A percentile compares a stretch with the other conserved stretches of the same genome.
Conservation (phyloP, 2,113 vertebrate species). For the Mormoops blainvillei region DNA sequence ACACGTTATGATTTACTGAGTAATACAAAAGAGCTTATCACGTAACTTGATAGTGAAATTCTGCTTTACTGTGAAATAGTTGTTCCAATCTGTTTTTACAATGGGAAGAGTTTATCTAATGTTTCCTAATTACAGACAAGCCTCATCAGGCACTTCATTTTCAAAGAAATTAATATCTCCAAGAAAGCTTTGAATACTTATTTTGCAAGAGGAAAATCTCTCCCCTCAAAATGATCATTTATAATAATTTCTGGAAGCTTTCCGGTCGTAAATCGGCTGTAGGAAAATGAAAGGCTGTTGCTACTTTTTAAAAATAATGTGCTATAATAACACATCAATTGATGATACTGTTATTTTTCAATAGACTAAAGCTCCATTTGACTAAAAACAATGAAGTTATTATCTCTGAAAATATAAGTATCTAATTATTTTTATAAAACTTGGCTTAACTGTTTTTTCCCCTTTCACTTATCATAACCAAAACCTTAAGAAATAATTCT, state of each 20-base stretch:
- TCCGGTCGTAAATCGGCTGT: background rate
- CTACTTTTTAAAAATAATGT: background rate
- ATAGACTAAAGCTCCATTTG: background rate
- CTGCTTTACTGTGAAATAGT: slow-evolving; percentile 53
- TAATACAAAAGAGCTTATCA: slow-evolving; percentile 38
- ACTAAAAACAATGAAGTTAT: background rate
- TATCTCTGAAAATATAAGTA: background rate
- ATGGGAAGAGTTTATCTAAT: slow-evolving; percentile 13
- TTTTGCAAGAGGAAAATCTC: background rate
- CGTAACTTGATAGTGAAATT: slow-evolving; percentile 20
- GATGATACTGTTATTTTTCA: slow-evolving; percentile 16
- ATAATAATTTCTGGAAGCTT: slow-evolving; percentile 31
- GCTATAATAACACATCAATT: background rate
- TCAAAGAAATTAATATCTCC: background rate
- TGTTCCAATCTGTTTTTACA: slow-evolving; percentile 31
- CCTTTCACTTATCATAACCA: background rate
- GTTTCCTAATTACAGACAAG: slow-evolving; percentile 42
- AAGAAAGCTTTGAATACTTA: background rate
- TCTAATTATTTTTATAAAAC: background rate
- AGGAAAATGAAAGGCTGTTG: slow-evolving; percentile 22
- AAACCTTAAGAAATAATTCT: background rate
- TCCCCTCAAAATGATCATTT: background rate
- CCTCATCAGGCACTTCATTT: slow-evolving; percentile 17
- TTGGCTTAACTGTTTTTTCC: background rate
- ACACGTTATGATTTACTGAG: slow-evolving; percentile 63